A percentile compares a stretch with the other conserved stretches of the same genome.
Evolutionary conservation across 1,140 invertebrate genomes (phyloP).

Genomic region (Dysdera silvatica): DNA sequence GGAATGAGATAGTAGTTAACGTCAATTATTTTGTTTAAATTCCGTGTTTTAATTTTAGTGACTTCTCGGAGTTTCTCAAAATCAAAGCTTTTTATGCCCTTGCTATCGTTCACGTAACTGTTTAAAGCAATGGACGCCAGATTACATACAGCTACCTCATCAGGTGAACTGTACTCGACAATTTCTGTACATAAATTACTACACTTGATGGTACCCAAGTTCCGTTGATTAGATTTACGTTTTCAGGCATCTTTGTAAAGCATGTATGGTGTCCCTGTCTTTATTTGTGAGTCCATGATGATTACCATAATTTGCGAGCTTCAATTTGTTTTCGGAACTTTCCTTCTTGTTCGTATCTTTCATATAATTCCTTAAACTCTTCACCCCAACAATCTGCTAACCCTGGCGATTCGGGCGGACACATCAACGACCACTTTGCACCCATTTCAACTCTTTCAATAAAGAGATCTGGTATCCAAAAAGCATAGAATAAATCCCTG

Average conservation of each 20-base stretch:
- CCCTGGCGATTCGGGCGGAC: conserved; percentile 85
- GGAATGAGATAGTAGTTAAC: conserved; percentile 91
- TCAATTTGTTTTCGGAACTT: conserved; percentile 64
- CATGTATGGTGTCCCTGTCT: conserved; percentile 98
- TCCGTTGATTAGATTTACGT: conserved; percentile 94
- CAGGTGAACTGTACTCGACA: conserved; percentile 51
- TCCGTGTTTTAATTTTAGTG: conserved; percentile 78
- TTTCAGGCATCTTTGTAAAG: conserved; percentile 97
- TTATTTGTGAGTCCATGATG: conserved; percentile 91
- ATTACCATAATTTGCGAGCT: conserved; percentile 86
- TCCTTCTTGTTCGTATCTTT: conserved; percentile 76
- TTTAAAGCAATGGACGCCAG: conserved; percentile 96
- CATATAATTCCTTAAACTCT: conserved; percentile 85
- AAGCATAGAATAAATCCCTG: conserved; percentile 91
- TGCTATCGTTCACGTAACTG: conserved; percentile 74
- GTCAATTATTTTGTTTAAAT: conserved; percentile 97
- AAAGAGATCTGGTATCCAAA: conserved; percentile 99
- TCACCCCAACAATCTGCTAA: conserved; percentile 87
- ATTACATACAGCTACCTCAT: conserved; percentile 98
- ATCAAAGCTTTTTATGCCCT: too few relatives aligned
- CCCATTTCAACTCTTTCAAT: conserved; percentile 91
- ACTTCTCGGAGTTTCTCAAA: conserved; percentile 82
- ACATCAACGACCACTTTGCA: conserved; percentile 91
- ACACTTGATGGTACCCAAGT: conserved; percentile 96
- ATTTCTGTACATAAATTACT: conserved; percentile 98